A percentile compares a stretch with the other conserved stretches of the same genome.
These are phyloP conservation scores for Vidua chalybeata DNA, from an alignment of 2,113 vertebrate species.

Conservation along the genomic window DNA sequence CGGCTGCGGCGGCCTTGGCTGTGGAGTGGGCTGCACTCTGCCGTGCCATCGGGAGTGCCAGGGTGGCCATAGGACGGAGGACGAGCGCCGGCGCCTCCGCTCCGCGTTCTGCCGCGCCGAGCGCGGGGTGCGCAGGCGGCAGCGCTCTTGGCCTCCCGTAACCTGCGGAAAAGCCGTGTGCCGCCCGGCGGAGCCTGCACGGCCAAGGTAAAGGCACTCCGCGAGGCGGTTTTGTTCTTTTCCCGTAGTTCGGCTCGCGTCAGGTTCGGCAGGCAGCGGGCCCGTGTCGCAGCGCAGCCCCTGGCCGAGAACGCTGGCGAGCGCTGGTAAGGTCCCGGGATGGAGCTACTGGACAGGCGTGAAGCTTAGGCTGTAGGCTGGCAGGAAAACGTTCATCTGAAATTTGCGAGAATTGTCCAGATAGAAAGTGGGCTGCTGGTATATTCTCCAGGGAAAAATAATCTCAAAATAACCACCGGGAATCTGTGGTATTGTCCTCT, in stretches of 20 bases:
- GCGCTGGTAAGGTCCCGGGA: neutral
- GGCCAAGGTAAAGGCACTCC: neutral
- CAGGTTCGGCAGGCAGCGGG: neutral
- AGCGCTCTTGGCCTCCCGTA: neutral
- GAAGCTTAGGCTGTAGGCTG: neutral
- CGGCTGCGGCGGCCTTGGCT: neutral
- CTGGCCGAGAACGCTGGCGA: neutral
- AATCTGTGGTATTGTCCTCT: neutral
- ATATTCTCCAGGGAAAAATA: neutral
- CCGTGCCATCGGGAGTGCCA: neutral
- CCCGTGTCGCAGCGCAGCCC: neutral
- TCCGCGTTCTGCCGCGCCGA: neutral
- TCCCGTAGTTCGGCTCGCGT: neutral
- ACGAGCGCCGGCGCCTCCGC: neutral
- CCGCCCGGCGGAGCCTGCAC: neutral
- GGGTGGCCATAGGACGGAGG: neutral
- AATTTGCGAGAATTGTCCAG: neutral
- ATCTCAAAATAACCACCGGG: neutral
- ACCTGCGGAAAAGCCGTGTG: neutral
- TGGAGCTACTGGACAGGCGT: neutral
- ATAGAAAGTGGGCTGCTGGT: neutral
- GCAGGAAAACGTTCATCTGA: neutral
- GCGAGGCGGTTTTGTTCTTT: neutral
- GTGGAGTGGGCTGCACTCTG: neutral
- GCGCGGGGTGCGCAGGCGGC: neutral